phyloP scores from a whole-genome alignment of 2,113 vertebrate species.

The Ameiurus melas region DNA sequence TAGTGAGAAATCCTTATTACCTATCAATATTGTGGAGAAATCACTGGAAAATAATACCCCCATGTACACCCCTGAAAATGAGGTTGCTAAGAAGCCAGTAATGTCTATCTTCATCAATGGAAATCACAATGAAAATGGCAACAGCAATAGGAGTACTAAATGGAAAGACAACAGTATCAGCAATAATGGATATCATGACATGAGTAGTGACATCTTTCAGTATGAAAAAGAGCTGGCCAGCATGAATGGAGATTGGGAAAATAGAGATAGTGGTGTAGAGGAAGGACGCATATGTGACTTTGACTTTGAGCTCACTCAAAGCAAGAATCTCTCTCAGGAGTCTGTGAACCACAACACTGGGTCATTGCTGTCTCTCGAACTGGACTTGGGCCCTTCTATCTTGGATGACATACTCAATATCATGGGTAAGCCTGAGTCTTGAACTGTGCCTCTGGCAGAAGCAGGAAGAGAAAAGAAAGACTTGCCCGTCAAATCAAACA shows the following conservation, averaged over 20 bases:
- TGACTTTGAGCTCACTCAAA: slow-evolving; percentile 79
- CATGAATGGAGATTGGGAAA: slow-evolving; percentile 83
- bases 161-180: slow-evolving; percentile 54
- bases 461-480: slow-evolving; percentile 62
- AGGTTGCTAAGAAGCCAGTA: slow-evolving; percentile 66
- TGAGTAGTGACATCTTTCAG: slow-evolving; percentile 66
- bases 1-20: slow-evolving; percentile 62
- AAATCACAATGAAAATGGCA: slow-evolving; percentile 62
- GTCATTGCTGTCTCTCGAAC: slow-evolving; percentile 90
- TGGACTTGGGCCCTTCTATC: slow-evolving; percentile 96
- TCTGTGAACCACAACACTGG: slow-evolving; percentile 85
- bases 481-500: slow-evolving; percentile 61
- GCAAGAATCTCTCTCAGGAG: slow-evolving; percentile 81
- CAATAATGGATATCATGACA: slow-evolving; percentile 60
- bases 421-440: slow-evolving; percentile 84
- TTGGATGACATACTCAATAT: slow-evolving; percentile 96
- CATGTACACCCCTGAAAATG: slow-evolving; percentile 71
- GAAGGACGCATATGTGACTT: slow-evolving; percentile 76
- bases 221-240: slow-evolving; percentile 83
- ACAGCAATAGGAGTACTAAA: slow-evolving; percentile 54
- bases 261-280: slow-evolving; percentile 82
- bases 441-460: slow-evolving; percentile 58
- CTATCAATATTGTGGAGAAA: slow-evolving; percentile 73
- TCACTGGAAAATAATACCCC: slow-evolving; percentile 70
- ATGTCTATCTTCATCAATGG: slow-evolving; percentile 72